These are phyloP conservation scores for Melikaiella ostensackeni DNA, from an alignment of 2,888 invertebrate species.

Conservation along the genomic window DNA sequence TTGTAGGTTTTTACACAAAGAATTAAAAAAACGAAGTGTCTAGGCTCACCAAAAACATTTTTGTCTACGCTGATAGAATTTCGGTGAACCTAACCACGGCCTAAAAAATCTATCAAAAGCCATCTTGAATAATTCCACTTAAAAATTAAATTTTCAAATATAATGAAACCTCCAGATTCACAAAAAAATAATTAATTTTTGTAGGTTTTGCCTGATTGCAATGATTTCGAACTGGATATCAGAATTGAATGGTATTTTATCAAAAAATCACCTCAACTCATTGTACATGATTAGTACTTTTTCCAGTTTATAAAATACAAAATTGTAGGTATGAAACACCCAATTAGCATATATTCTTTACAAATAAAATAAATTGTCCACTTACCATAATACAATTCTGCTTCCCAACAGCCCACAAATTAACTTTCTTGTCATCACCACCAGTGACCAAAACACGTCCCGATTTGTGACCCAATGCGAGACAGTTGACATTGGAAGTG, in stretches of 20 bases:
- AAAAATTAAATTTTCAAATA: too few species aligned
- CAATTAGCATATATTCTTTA: neutral
- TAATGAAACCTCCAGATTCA: too few species aligned
- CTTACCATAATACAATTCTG: conserved; percentile 96
- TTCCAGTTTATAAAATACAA: neutral
- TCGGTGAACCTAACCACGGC: too few species aligned
- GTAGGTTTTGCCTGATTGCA: too few species aligned
- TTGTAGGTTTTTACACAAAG: too few species aligned
- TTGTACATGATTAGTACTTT: neutral
- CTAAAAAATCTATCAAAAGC: too few species aligned
- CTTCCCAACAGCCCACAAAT: conserved; percentile 97
- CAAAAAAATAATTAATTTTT: too few species aligned
- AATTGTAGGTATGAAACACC: neutral
- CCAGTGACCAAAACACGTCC: conserved; percentile 95
- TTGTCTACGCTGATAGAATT: too few species aligned
- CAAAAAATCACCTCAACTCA: neutral
- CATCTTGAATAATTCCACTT: too few species aligned
- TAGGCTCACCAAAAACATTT: too few species aligned
- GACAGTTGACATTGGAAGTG: conserved; percentile 90
- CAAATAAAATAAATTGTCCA: conserved; percentile 46
- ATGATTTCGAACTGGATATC: neutral
- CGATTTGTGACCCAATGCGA: conserved; percentile 93
- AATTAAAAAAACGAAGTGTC: too few species aligned
- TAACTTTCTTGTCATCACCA: conserved; percentile 98
- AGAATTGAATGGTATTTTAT: neutral